Evolutionary conservation across 2,113 vertebrate species (phyloP), one percentile per base, ranked within the genome.

Genomic region (Sialia sialis): DNA sequence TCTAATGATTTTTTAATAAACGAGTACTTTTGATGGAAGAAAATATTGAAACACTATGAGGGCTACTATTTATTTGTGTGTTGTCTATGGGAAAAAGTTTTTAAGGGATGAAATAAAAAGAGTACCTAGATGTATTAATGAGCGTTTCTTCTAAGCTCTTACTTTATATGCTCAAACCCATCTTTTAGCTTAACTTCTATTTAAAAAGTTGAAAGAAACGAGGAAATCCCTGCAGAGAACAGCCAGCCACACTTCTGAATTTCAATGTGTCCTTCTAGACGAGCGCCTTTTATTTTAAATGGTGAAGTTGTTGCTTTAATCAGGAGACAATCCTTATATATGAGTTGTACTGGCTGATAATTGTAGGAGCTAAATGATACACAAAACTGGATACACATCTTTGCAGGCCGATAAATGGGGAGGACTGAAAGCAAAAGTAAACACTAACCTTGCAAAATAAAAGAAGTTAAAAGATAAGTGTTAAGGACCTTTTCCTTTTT

Each of bases 401-500:
- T 94, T 97, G 95, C 92, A 95, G 91, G 94, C 87, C 74, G 49
- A 86, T 98, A 98, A 97, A 98, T 96, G 96, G 94, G 80, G 93
- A 89, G 34, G 81, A 87, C 84, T 98, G 97, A 98, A 98, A 98
- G 97, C 97, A 98, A 98, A 98, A 98, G 97, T 97, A 98, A 98
- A 98, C 97, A 98, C 83, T 95, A 97, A 97, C 93, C 94, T 94
- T 96, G 93, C 91, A 91, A 97, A 97, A 98, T 97, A 94, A 97
- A 98, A 97, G 97, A 97, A 97, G 98, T 97, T 97, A 98, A 98
- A 98, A 98, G 96, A 98, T 97, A 98, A 98, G 96, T 97, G 97
- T 98, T 97, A 97, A 97, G 97, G 97, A 94, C 96, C 96, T 97
- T 98, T 97, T 95, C 94, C 76, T 94, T 91, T 97, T 97, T 18